Evolutionary conservation across 37 sponge, comb jelly and placozoan species (phyloP).

Genomic region (Agelas oroides): DNA sequence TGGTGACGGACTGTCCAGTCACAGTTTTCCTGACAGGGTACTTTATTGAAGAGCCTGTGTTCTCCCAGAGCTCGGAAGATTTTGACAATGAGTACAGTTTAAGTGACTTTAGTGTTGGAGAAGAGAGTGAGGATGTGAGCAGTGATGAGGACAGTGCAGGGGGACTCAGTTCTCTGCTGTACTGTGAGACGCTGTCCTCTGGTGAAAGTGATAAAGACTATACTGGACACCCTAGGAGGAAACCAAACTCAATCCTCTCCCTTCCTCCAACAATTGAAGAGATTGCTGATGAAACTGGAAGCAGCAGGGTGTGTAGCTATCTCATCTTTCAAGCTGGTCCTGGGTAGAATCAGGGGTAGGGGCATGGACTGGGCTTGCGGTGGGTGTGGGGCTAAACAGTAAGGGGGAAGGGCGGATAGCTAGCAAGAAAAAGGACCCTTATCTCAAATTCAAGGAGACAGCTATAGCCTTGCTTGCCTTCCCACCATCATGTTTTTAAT

Average conservation of each 20-base stretch:
- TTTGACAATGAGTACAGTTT: too few species aligned
- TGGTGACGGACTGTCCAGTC: neutral
- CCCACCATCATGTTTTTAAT: too few species aligned
- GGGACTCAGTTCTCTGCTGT: neutral
- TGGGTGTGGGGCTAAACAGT: too few species aligned
- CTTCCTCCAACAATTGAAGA: neutral
- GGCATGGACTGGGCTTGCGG: too few species aligned
- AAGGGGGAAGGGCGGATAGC: too few species aligned
- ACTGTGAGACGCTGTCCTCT: neutral
- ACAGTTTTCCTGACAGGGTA: slow-evolving; percentile 32
- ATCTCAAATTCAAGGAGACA: too few species aligned
- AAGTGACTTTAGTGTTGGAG: neutral
- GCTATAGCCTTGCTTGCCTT: too few species aligned
- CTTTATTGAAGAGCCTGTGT: slow-evolving; percentile 10
- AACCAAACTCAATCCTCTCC: neutral
- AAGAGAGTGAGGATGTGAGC: slow-evolving; percentile 5
- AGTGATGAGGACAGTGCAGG: neutral
- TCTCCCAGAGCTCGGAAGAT: neutral
- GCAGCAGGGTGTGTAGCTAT: too few species aligned
- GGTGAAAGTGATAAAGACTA: slow-evolving; percentile 28
- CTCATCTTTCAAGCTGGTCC: too few species aligned
- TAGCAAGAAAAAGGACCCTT: too few species aligned
- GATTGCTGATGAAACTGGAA: neutral
- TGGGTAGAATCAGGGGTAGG: too few species aligned
- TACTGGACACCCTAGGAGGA: neutral